These are phyloP conservation scores for Lottia gigantea DNA, from an alignment of 2,888 invertebrate species.

Conservation along the genomic window DNA sequence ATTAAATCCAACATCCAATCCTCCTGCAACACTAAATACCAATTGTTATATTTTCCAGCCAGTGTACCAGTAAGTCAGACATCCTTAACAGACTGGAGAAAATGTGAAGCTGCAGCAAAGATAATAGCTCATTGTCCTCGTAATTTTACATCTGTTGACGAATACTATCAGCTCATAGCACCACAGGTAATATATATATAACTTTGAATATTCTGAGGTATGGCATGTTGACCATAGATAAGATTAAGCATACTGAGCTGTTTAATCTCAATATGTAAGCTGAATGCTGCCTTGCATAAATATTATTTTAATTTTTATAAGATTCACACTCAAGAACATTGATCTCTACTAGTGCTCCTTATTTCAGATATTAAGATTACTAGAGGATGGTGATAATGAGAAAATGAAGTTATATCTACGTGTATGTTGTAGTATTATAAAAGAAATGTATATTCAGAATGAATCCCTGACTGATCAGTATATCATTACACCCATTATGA, in stretches of 20 bases:
- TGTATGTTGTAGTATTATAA: conserved; percentile 49
- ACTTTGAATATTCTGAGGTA: not conserved
- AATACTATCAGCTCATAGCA: conserved; percentile 53
- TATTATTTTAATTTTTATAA: no score
- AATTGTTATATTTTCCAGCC: not conserved
- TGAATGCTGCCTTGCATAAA: no score
- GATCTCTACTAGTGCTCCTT: not conserved
- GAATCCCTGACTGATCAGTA: conserved; percentile 36
- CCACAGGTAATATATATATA: conserved; percentile 51
- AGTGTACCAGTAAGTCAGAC: not conserved
- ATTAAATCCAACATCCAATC: no score
- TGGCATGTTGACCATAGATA: no score
- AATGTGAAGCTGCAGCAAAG: conserved; percentile 76
- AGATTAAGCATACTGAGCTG: no score
- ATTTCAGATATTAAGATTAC: conserved; percentile 48
- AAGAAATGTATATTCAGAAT: conserved; percentile 43
- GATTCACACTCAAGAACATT: no score
- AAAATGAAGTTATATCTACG: conserved; percentile 41
- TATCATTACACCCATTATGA: conserved; percentile 41
- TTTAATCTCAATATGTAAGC: no score
- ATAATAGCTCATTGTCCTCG: conserved; percentile 72
- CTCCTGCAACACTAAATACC: no score
- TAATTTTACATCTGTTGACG: conserved; percentile 38
- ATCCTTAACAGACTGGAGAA: conserved; percentile 73
- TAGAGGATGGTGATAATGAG: conserved; percentile 41